Evolutionary conservation across 2,113 vertebrate genomes (phyloP).

Genomic region (Dipodomys ordii): DNA sequence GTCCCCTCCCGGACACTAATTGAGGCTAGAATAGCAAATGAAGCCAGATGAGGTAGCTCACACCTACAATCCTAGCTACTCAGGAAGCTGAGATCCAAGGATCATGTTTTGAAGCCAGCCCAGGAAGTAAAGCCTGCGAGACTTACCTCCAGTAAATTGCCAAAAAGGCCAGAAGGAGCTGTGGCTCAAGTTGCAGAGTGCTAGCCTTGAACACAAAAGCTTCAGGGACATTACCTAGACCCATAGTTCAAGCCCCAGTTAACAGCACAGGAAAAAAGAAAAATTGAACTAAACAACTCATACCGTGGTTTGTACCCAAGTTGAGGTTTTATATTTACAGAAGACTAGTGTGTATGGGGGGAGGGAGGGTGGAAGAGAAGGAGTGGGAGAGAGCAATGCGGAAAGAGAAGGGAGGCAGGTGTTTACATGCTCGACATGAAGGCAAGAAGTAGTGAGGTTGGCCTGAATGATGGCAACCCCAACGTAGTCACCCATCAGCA

Average conservation of each 20-base stretch:
- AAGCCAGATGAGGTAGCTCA: no score
- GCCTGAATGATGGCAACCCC: neutral
- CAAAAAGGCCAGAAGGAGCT: no score
- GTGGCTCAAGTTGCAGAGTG: no score
- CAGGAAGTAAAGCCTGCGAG: no score
- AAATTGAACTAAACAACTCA: neutral
- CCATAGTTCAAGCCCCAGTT: no score
- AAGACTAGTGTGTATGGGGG: neutral
- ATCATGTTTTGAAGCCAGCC: no score
- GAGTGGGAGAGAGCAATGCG: neutral
- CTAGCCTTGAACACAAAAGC: no score
- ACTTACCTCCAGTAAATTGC: no score
- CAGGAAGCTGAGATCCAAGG: no score
- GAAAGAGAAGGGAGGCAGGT: neutral
- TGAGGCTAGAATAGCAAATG: neutral
- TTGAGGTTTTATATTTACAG: conserved; percentile 74
- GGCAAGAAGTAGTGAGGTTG: neutral
- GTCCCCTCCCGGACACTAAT: neutral
- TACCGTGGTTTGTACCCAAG: conserved; percentile 49
- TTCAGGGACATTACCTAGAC: no score
- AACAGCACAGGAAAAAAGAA: neutral
- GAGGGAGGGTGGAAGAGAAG: neutral
- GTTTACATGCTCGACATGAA: conserved; percentile 74
- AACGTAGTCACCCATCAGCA: neutral
- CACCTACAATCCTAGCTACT: no score